phyloP scores from a whole-genome alignment of 2,797 vertebrate genomes.

The Enteromius argenteus region DNA sequence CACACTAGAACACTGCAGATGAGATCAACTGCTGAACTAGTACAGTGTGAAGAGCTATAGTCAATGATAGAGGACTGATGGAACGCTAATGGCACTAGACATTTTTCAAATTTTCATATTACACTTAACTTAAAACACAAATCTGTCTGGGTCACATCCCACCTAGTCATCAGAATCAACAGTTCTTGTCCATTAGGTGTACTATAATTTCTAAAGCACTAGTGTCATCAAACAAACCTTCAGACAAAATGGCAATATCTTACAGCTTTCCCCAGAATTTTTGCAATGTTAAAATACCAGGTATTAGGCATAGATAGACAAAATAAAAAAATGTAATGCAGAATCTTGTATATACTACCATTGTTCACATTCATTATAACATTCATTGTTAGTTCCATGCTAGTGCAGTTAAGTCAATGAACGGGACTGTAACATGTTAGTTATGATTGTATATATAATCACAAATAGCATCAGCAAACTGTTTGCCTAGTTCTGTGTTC shows the following conservation, averaged over 20 bases:
- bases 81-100: neutral
- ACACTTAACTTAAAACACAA: neutral
- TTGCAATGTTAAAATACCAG: neutral
- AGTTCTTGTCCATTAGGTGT: neutral
- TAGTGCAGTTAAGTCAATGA: neutral
- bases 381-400: neutral
- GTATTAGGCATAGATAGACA: neutral
- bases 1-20: neutral
- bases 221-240: neutral
- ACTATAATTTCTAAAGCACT: neutral
- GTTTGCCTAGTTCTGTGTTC: neutral
- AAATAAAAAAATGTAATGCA: neutral
- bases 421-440: neutral
- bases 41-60: neutral
- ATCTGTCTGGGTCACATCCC: neutral
- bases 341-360: neutral
- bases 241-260: neutral
- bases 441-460: neutral
- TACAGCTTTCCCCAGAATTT: neutral
- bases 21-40: neutral
- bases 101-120: neutral
- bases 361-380: neutral
- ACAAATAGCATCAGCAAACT: neutral
- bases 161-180: neutral
- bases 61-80: neutral